A percentile compares a stretch with the other conserved stretches of the same genome.
phyloP scores from a whole-genome alignment of 64 coral and sea anemone genomes.

The Stichodactyla helianthus region DNA sequence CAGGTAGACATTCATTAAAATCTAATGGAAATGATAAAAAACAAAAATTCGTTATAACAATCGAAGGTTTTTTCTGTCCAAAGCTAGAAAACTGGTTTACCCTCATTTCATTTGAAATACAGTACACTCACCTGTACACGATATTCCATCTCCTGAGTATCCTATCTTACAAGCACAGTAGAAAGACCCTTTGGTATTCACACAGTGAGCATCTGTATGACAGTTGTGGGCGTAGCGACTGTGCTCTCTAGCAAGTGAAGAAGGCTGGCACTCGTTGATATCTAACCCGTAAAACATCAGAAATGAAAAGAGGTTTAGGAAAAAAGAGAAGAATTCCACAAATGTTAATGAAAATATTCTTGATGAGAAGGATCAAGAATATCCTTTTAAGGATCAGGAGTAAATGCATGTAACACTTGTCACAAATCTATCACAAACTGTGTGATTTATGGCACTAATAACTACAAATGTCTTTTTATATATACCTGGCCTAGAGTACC shows the following conservation, averaged over 20 bases:
- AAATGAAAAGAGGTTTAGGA: background rate
- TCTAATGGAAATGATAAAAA: constrained; percentile 12
- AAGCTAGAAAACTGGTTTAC: no score
- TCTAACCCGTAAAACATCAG: constrained; percentile 15
- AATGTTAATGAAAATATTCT: background rate
- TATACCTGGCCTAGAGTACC: no score
- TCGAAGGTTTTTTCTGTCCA: no score
- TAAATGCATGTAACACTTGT: background rate
- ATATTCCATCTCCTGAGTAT: constrained; percentile 74
- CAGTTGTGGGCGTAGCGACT: constrained; percentile 51
- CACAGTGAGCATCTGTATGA: constrained; percentile 58
- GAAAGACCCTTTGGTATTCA: constrained; percentile 76
- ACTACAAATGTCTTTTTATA: no score
- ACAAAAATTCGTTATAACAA: background rate
- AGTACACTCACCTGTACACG: constrained; percentile 42
- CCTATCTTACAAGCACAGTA: constrained; percentile 62
- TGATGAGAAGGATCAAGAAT: constrained; percentile 6
- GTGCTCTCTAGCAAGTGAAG: constrained; percentile 5
- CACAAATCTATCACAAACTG: background rate
- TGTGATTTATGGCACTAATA: background rate
- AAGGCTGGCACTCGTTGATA: constrained; percentile 50
- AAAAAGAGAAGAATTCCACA: background rate
- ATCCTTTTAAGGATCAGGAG: constrained; percentile 20
- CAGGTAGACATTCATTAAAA: constrained; percentile 47
- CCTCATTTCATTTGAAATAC: no score